Evolutionary conservation across 2,113 vertebrate species (phyloP).

Genomic region (Theristicus caerulescens): DNA sequence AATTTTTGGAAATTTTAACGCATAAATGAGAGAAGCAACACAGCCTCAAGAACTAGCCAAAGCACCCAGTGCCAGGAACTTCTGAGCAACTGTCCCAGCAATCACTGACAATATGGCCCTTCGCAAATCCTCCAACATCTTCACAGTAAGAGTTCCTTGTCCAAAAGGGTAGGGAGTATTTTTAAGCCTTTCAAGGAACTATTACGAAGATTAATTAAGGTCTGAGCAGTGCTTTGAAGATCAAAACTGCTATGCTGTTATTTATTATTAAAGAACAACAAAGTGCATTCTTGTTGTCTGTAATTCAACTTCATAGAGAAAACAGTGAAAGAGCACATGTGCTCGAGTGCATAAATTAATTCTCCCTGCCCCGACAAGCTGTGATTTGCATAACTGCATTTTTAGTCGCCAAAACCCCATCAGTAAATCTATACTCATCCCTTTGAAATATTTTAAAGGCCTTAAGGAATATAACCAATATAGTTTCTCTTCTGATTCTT

Average conservation of each 20-base stretch:
- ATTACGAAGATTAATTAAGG: conserved; percentile 63
- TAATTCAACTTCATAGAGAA: conserved; percentile 35
- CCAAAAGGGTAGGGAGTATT: neutral
- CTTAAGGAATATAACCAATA: conserved; percentile 7
- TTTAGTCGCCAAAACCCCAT: conserved; percentile 5
- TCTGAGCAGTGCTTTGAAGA: conserved; percentile 53
- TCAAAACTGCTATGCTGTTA: conserved; percentile 49
- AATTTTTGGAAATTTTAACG: neutral
- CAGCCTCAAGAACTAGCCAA: neutral
- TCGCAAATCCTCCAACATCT: neutral
- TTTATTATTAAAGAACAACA: conserved; percentile 60
- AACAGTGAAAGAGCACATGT: conserved; percentile 5
- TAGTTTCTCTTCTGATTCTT: conserved; percentile 26
- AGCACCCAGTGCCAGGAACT: neutral
- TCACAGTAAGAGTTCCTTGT: neutral
- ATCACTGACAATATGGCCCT: neutral
- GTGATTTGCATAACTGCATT: conserved; percentile 30
- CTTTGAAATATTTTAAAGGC: conserved; percentile 47
- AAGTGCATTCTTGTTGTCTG: conserved; percentile 39
- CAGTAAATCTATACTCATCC: neutral
- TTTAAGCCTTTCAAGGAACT: neutral
- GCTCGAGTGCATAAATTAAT: neutral
- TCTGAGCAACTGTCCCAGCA: neutral
- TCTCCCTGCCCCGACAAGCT: conserved; percentile 23
- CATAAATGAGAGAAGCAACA: neutral